Conservation (phyloP, 2,797 vertebrate genomes). For the Pristis pectinata region DNA sequence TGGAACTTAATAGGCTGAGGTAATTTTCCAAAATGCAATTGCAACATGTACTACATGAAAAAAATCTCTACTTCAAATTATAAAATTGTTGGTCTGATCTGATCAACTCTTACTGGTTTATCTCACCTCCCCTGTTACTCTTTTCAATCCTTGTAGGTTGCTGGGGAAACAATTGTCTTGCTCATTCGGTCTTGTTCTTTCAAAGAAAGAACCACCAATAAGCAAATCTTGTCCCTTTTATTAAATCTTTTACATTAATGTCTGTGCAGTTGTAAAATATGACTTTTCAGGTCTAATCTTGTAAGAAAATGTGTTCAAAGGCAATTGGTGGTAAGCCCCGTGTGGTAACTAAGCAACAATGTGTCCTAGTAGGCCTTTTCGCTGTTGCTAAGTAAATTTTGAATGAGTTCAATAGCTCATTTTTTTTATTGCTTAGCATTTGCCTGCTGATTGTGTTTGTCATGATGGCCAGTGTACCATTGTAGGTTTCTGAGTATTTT, state of each 20-base stretch:
- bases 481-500: neutral
- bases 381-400: neutral
- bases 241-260: neutral
- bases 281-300: neutral
- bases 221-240: neutral
- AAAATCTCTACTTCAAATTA: neutral
- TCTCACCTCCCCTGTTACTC: neutral
- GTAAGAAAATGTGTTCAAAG: neutral
- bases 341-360: constrained; percentile 32
- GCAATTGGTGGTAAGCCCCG: neutral
- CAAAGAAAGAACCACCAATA: neutral
- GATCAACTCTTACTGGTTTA: neutral
- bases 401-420: neutral
- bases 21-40: neutral
- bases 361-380: neutral
- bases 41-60: neutral
- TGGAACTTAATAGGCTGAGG: neutral
- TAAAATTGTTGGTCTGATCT: neutral
- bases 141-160: neutral
- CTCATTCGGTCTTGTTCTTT: neutral
- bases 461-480: neutral
- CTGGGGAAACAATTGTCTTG: neutral
- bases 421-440: neutral
- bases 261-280: neutral
- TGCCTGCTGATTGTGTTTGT: neutral